Evolutionary conservation across 2,797 vertebrate species (phyloP), one percentile per base, ranked within the genome.

Genomic region (Benthosema pterotum): DNA sequence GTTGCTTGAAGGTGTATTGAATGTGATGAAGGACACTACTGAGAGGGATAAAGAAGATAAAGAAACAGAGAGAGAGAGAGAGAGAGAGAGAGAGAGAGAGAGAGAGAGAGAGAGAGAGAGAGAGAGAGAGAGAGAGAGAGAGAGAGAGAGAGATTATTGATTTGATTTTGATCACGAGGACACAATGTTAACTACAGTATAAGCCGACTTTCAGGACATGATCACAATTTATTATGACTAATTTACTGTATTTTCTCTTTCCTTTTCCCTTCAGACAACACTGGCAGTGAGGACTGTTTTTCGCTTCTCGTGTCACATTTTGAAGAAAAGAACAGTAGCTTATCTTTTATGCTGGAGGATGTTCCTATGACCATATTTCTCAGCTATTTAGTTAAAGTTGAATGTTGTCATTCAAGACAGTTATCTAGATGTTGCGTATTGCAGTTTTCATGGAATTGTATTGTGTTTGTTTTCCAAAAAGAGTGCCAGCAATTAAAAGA

Each of bases 1-100:
- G 77, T 83, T 0, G 89, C 88, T n/a, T 52, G 93, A 91, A 48
- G 73, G 59, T 5, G 74, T 64, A 52, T 42, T 11, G 12, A 42
- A 51, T 52, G 18, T 13, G 19, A 57, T 19, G 14, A 69, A 38
- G 32, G 32, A 38, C 32, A 9, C 7, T 38, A 38, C 32, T 38
- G 8, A 38, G 32, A 38, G 8, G 32, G 32, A 38, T 38, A 9
- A 38, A 38, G 28, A 32, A 32, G 60, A 57, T 32, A 63, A 45
- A 49, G 62, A 51, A 72, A 79, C 48, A 58, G 56, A 55, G 61
- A 63, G 7, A 18, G 52, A 72, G 32, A 38, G 8, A 38, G 9
- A 9, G 32, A 38, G 32, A 38, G 32, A 38, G 32, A n/a, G n/a
- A n/a, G n/a, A n/a, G n/a, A n/a, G n/a, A n/a, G n/a, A n/a, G n/a